Evolutionary conservation across 1,140 invertebrate genomes (phyloP).

Genomic region (Bombus ignitus): DNA sequence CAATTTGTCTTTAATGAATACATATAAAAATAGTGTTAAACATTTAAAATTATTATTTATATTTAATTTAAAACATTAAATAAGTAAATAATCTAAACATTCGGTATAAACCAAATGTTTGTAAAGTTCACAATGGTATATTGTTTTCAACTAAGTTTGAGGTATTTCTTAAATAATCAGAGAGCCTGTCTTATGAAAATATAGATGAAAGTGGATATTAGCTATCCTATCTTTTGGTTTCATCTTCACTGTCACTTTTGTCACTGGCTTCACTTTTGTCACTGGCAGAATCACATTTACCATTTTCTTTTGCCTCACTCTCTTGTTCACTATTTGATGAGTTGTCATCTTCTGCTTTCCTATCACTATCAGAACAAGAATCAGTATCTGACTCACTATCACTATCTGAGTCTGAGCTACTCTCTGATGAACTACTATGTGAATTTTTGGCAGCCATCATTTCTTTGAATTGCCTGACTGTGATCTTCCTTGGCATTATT

Average conservation of each 20-base stretch:
- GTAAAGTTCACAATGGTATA: not conserved
- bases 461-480: constrained; percentile 86
- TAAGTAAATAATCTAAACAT: not conserved
- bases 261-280: constrained; percentile 71
- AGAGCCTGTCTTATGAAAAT: not conserved
- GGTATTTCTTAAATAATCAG: constrained; percentile 10
- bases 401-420: constrained; percentile 79
- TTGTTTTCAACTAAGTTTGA: not conserved
- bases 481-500: constrained; percentile 89
- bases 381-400: constrained; percentile 79
- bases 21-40: constrained; percentile 52
- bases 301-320: constrained; percentile 73
- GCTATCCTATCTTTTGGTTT: constrained; percentile 60
- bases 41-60: constrained; percentile 11
- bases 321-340: constrained; percentile 64
- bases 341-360: constrained; percentile 61
- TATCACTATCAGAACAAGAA: constrained; percentile 75
- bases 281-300: constrained; percentile 70
- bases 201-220: not conserved
- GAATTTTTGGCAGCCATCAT: constrained; percentile 85
- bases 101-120: not conserved
- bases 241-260: constrained; percentile 76
- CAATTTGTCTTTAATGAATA: constrained; percentile 12
- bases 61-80: constrained; percentile 5
- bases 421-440: constrained; percentile 71